Conservation (phyloP, 2,797 vertebrate genomes). For the Melanotaenia trifasciata region DNA sequence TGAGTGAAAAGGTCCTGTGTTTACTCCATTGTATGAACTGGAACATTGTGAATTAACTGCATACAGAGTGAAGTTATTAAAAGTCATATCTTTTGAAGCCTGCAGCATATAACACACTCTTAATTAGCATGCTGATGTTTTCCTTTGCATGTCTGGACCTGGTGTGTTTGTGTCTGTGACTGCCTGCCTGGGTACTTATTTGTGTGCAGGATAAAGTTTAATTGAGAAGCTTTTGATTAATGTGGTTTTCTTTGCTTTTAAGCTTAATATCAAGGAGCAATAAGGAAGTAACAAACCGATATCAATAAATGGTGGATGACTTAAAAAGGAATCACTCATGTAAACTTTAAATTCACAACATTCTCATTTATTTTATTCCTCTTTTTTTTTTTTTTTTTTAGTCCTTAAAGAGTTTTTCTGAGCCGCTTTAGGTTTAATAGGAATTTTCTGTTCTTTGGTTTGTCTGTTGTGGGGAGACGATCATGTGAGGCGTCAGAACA, state of each 20-base stretch:
- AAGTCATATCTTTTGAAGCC: conserved; percentile 19
- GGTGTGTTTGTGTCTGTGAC: conserved; percentile 16
- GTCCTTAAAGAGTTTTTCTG: conserved; percentile 46
- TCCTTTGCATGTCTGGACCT: conserved; percentile 43
- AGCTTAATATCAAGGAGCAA: conserved; percentile 20
- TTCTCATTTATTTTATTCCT: neutral
- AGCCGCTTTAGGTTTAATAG: conserved; percentile 27
- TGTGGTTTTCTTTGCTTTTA: conserved; percentile 41
- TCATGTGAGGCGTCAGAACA: conserved; percentile 33
- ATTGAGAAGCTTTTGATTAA: conserved; percentile 30
- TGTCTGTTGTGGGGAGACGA: conserved; percentile 8
- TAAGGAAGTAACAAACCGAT: conserved; percentile 12
- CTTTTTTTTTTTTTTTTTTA: neutral
- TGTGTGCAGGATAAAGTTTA: conserved; percentile 18
- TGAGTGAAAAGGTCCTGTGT: neutral
- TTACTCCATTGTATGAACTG: neutral
- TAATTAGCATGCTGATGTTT: conserved; percentile 48
- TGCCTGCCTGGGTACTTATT: conserved; percentile 17
- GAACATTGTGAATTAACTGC: conserved; percentile 7
- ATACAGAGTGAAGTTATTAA: conserved; percentile 5
- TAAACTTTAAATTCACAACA: conserved; percentile 18
- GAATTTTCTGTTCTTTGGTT: conserved; percentile 10
- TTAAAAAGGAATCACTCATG: conserved; percentile 2
- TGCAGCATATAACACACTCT: conserved; percentile 11
- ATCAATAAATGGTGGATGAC: conserved; percentile 1